These are phyloP conservation scores for Drosophila mettleri DNA, from an alignment of 2,888 invertebrate species.

Conservation along the genomic window DNA sequence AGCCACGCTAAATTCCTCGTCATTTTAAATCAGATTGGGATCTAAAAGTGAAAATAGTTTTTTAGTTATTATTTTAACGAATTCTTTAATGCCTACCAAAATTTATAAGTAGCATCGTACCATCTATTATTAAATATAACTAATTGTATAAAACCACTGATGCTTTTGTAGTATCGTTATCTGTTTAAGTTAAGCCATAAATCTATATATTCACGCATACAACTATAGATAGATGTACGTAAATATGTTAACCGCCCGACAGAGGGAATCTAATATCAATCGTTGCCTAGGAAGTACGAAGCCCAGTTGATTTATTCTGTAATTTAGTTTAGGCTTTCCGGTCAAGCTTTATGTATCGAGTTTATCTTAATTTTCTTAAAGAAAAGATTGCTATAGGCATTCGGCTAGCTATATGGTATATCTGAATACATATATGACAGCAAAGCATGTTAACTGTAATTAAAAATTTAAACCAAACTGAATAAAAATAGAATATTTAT, in stretches of 20 bases:
- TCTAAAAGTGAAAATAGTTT: constrained; percentile 22
- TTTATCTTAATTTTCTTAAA: constrained; percentile 60
- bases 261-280: constrained; percentile 18
- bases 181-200: constrained; percentile 16
- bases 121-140: constrained; percentile 19
- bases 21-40: constrained; percentile 31
- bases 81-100: constrained; percentile 26
- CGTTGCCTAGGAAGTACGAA: constrained; percentile 23
- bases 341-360: constrained; percentile 34
- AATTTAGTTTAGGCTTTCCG: constrained; percentile 32
- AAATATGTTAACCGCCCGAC: constrained; percentile 6
- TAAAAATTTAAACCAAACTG: constrained; percentile 51
- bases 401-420: constrained; percentile 22
- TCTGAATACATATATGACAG: not conserved
- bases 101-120: constrained; percentile 20
- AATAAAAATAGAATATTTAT: constrained; percentile 11
- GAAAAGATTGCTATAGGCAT: constrained; percentile 44
- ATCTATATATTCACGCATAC: constrained; percentile 1
- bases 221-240: constrained; percentile 1
- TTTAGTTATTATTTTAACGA: constrained; percentile 34
- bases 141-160: constrained; percentile 17
- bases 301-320: constrained; percentile 42
- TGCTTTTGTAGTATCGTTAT: constrained; percentile 18
- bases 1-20: constrained; percentile 22
- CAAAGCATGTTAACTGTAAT: constrained; percentile 37